Evolutionary conservation across 2,797 vertebrate genomes (phyloP).

Genomic region (Lagorchestes hirsutus): DNA sequence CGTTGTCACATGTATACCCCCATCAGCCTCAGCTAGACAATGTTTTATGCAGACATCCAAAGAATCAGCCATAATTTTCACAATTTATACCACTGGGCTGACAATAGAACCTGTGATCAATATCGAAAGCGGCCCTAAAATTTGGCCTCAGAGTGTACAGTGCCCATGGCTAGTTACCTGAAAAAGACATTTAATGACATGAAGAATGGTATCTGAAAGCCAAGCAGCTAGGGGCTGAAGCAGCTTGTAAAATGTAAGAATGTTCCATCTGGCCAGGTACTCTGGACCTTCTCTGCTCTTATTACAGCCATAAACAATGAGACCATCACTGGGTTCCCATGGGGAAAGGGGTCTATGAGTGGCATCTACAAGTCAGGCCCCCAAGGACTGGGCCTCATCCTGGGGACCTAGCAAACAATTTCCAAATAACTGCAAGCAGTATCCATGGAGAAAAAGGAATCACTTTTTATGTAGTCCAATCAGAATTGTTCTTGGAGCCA

Average conservation of each 20-base stretch:
- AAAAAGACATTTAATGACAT: conserved; percentile 30
- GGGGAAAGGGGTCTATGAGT: conserved; percentile 43
- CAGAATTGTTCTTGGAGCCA: not conserved
- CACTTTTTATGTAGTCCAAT: conserved; percentile 27
- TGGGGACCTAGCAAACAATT: conserved; percentile 12
- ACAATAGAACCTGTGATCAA: conserved; percentile 35
- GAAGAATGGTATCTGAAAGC: conserved; percentile 53
- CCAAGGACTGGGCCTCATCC: not conserved
- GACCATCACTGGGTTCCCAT: not conserved
- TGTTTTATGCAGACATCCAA: conserved; percentile 1
- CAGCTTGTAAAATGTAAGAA: conserved; percentile 46
- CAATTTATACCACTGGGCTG: conserved; percentile 4
- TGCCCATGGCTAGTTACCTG: conserved; percentile 28
- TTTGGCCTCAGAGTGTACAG: conserved; percentile 5
- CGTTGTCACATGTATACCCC: conserved; percentile 18
- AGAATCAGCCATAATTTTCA: conserved; percentile 40
- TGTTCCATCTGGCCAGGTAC: not conserved
- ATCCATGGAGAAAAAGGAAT: conserved; percentile 16
- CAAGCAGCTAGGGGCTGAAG: conserved; percentile 15
- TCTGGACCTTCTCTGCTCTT: conserved; percentile 30
- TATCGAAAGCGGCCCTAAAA: conserved; percentile 47
- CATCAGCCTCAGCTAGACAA: conserved; percentile 48
- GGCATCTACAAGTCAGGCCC: not conserved
- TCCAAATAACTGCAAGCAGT: conserved; percentile 32
- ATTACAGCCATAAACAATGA: conserved; percentile 48